phyloP scores from a whole-genome alignment of 2,888 invertebrate species.

The Auanema sp. region DNA sequence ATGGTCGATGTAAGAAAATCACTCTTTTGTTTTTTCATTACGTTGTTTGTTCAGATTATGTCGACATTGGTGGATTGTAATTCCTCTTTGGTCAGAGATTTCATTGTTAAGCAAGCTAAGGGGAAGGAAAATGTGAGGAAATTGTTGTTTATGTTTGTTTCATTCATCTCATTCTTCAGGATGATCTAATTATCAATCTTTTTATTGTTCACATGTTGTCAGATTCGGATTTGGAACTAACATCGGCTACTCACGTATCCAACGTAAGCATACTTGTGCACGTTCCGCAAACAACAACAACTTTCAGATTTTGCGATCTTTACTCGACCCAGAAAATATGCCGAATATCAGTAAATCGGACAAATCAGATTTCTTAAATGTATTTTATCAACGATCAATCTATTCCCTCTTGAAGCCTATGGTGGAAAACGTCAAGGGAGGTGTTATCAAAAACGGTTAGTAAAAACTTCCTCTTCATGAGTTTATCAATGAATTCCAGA shows the following conservation, averaged over 20 bases:
- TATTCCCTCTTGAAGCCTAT: constrained; percentile 94
- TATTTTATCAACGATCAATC: constrained; percentile 98
- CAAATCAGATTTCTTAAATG: constrained; percentile 94
- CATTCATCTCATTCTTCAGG: constrained; percentile 70
- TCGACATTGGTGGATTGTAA: constrained; percentile 97
- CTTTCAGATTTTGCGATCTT: constrained; percentile 48
- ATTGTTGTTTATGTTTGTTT: constrained; percentile 8
- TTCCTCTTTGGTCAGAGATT: constrained; percentile 93
- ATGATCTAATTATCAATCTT: constrained; percentile 84
- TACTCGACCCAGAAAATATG: constrained; percentile 60
- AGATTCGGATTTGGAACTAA: constrained; percentile 88
- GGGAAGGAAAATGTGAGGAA: constrained; percentile 62
- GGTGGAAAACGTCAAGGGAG: constrained; percentile 77
- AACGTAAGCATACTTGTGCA: constrained; percentile 72
- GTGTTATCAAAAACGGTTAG: constrained; percentile 41
- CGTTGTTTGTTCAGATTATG: constrained; percentile 72
- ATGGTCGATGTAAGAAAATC: constrained; percentile 77
- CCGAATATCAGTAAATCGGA: constrained; percentile 77
- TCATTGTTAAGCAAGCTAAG: constrained; percentile 87
- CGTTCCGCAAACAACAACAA: neutral
- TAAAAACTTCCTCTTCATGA: too few relatives aligned
- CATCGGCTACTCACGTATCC: constrained; percentile 90
- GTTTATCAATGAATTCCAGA: constrained; percentile 68
- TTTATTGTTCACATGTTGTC: constrained; percentile 97
- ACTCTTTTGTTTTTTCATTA: neutral